phyloP scores from a whole-genome alignment of 1,140 invertebrate species.

The Drosophila seguyi region DNA sequence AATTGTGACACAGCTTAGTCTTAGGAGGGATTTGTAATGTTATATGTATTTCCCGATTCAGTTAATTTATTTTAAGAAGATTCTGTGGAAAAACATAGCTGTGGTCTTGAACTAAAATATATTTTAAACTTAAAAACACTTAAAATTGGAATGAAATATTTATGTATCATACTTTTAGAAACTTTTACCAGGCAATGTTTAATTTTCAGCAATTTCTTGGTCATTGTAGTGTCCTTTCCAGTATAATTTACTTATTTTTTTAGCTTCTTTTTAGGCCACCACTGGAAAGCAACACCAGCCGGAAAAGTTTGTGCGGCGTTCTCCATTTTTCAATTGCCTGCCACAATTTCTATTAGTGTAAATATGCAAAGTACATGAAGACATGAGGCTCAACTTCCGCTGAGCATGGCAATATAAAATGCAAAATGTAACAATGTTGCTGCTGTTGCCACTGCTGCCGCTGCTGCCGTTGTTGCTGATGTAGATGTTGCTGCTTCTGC shows the following conservation, averaged over 20 bases:
- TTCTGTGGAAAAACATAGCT: background rate
- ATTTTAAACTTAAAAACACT: too few species aligned
- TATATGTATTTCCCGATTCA: too few species aligned
- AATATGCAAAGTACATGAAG: slow-evolving; percentile 84
- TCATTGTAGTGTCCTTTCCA: background rate
- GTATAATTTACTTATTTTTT: background rate
- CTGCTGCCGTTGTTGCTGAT: slow-evolving; percentile 20
- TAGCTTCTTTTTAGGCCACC: background rate
- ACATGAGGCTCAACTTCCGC: slow-evolving; percentile 80
- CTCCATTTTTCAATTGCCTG: slow-evolving; percentile 77
- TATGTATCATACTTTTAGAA: too few species aligned
- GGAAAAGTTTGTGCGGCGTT: slow-evolving; percentile 56
- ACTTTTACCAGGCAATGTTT: too few species aligned
- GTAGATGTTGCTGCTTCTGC: slow-evolving; percentile 25
- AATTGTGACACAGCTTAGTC: too few species aligned
- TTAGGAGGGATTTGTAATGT: background rate
- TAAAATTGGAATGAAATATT: too few species aligned
- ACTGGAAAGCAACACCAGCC: slow-evolving; percentile 47
- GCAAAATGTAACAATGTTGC: slow-evolving; percentile 77
- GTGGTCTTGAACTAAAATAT: too few species aligned
- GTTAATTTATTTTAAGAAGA: background rate
- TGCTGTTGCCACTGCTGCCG: slow-evolving; percentile 41
- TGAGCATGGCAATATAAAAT: slow-evolving; percentile 76
- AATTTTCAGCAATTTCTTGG: too few species aligned
- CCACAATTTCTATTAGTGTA: slow-evolving; percentile 83